phyloP scores from a whole-genome alignment of 2,797 vertebrate genomes.

The Cyprinella venusta region DNA sequence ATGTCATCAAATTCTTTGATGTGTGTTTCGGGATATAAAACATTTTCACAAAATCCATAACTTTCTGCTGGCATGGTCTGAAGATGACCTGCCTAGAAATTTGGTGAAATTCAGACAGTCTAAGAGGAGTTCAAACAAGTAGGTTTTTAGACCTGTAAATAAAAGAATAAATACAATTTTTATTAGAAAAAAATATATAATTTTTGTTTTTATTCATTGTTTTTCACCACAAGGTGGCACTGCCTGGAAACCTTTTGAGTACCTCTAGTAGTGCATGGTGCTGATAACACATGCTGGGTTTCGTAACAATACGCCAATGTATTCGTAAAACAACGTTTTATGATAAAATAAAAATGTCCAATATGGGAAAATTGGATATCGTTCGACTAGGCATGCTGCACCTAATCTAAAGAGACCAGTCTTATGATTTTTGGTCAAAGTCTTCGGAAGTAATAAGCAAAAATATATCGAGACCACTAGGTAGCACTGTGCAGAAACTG shows the following conservation, averaged over 20 bases:
- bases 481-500: neutral
- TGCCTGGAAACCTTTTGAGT: neutral
- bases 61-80: neutral
- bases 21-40: no score
- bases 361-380: neutral
- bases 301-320: neutral
- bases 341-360: neutral
- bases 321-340: neutral
- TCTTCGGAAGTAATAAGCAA: neutral
- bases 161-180: no score
- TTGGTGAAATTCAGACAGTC: neutral
- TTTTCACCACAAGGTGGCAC: neutral
- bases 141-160: neutral
- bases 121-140: neutral
- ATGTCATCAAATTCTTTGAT: neutral
- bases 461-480: neutral
- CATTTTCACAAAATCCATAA: neutral
- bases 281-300: neutral
- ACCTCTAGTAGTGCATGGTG: neutral
- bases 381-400: no score
- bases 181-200: no score
- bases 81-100: neutral
- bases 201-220: no score
- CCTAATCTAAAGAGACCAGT: no score
- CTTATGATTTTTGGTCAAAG: neutral